Percentiles rank a stretch among this genome's conserved stretches.
Evolutionary conservation across 1,140 invertebrate genomes (phyloP).

Genomic region (Calephelis virginiensis): DNA sequence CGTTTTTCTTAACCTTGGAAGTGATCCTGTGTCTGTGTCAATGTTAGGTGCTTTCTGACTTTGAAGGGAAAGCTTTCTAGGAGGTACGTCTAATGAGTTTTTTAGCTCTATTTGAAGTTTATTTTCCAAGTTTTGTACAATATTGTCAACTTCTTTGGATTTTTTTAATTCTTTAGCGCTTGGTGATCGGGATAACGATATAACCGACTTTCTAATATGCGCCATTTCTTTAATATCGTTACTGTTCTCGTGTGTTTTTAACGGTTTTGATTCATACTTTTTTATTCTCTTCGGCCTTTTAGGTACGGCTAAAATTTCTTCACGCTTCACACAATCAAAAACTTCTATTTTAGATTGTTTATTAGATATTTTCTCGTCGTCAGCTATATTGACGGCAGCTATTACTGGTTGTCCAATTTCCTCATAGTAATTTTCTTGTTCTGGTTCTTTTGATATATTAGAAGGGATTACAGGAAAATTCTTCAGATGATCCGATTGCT

Average conservation of each 20-base stretch:
- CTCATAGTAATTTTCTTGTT: slow-evolving; percentile 67
- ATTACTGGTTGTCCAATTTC: slow-evolving; percentile 60
- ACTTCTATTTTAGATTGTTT: slow-evolving; percentile 43
- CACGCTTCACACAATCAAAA: slow-evolving; percentile 44
- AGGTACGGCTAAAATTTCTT: slow-evolving; percentile 61
- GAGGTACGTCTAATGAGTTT: slow-evolving; percentile 30
- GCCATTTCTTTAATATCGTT: slow-evolving; percentile 42
- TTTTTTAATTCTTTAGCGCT: slow-evolving; percentile 56
- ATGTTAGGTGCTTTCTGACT: slow-evolving; percentile 35
- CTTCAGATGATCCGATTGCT: slow-evolving; percentile 27
- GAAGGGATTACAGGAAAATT: slow-evolving; percentile 38
- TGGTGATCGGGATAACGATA: slow-evolving; percentile 56
- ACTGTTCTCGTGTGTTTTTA: slow-evolving; percentile 22
- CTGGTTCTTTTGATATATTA: slow-evolving; percentile 35
- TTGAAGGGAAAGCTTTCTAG: slow-evolving; percentile 54
- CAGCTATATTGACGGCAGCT: slow-evolving; percentile 43
- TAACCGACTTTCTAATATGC: slow-evolving; percentile 55
- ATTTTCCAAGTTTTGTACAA: slow-evolving; percentile 49
- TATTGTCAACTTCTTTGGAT: slow-evolving; percentile 40
- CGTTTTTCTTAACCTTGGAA: slow-evolving; percentile 48
- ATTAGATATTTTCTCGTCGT: slow-evolving; percentile 62
- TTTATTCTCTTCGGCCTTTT: slow-evolving; percentile 56
- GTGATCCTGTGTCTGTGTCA: slow-evolving; percentile 47
- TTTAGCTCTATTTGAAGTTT: slow-evolving; percentile 27
- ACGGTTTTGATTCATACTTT: slow-evolving; percentile 33